A percentile compares a stretch with the other conserved stretches of the same genome.
These are phyloP conservation scores for Gisinianus flammeolus DNA, from an alignment of 2,888 invertebrate species.

Conservation along the genomic window DNA sequence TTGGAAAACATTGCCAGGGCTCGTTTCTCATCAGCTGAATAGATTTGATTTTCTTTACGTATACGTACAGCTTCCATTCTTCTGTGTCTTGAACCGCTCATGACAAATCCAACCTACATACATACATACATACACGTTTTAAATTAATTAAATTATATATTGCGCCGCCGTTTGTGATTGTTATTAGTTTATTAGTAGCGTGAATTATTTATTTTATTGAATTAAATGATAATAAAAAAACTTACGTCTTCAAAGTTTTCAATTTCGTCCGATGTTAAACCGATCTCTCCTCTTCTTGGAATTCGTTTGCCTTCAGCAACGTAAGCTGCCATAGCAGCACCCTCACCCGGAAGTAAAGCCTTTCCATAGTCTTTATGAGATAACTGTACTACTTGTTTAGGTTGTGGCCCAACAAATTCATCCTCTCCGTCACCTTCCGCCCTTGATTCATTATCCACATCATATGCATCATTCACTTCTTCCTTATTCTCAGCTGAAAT, in stretches of 20 bases:
- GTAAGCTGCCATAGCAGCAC: conserved; percentile 99
- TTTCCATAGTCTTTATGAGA: conserved; percentile 85
- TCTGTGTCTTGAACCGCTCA: conserved; percentile 72
- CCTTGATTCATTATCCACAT: conserved; percentile 30
- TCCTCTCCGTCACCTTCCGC: conserved; percentile 60
- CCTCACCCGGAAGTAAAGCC: conserved; percentile 95
- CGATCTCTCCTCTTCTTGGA: conserved; percentile 97
- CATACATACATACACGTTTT: not conserved
- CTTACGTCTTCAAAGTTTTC: conserved; percentile 85
- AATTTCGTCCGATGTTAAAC: conserved; percentile 94
- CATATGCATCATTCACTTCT: not conserved
- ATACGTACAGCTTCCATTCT: conserved; percentile 99
- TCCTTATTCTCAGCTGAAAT: too few species aligned
- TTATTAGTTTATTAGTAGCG: not conserved
- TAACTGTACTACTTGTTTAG: conserved; percentile 73
- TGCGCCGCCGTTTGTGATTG: not conserved
- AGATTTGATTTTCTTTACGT: conserved; percentile 99
- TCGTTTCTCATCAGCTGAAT: conserved; percentile 98
- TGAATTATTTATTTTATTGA: not conserved
- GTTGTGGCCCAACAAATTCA: conserved; percentile 70
- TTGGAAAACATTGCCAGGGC: conserved; percentile 98
- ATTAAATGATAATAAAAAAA: conserved; percentile 11
- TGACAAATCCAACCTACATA: conserved; percentile 57
- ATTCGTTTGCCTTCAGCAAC: conserved; percentile 99
- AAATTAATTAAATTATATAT: not conserved